phyloP scores from a whole-genome alignment of 2,113 vertebrate species.

The Entelurus aequoreus region DNA sequence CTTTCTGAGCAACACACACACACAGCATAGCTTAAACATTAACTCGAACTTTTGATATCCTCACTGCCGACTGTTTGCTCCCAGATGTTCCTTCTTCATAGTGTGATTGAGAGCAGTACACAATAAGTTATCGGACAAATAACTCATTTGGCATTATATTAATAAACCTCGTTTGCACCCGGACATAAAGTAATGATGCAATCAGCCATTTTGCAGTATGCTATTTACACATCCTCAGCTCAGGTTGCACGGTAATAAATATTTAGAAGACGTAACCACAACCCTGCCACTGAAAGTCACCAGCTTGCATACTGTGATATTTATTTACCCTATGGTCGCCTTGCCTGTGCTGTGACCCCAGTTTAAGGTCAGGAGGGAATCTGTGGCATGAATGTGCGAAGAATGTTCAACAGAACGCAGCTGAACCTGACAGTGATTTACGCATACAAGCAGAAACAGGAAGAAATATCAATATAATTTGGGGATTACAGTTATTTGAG shows the following conservation, averaged over 20 bases:
- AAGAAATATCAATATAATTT: background rate
- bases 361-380: conserved; percentile 3
- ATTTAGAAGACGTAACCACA: conserved; percentile 15
- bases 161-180: no score
- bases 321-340: background rate
- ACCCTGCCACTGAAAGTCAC: background rate
- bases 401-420: conserved; percentile 7
- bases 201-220: background rate
- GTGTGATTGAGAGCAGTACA: conserved; percentile 9
- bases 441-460: background rate
- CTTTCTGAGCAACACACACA: conserved; percentile 11
- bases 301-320: conserved; percentile 3
- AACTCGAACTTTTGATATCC: conserved; percentile 11
- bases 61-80: conserved; percentile 15
- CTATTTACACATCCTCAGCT: conserved; percentile 12
- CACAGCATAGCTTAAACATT: conserved; percentile 25
- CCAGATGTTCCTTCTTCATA: conserved; percentile 21
- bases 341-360: conserved; percentile 4
- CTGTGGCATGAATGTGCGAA: conserved; percentile 2
- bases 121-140: background rate
- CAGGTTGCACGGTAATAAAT: conserved; percentile 9
- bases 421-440: conserved; percentile 1
- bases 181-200: background rate
- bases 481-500: background rate
- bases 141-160: background rate